Base-by-base conservation (phyloP, 2,888 invertebrate genomes). In the Oeneis ivallda region DNA sequence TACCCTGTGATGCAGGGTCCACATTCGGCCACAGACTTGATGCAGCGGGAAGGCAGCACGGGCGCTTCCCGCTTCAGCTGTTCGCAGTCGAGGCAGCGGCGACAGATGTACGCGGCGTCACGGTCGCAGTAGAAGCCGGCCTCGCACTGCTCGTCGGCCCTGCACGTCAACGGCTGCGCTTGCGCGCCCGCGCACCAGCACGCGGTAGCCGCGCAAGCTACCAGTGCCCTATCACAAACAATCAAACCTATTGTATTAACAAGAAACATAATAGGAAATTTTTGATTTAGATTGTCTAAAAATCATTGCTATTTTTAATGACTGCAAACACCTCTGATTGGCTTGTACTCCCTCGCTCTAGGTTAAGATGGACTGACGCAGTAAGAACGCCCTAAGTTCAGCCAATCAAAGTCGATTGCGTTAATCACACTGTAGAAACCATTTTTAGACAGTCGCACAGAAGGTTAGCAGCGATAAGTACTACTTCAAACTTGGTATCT, bases 1-100 rank as follows among this genome's bases (percentile, higher is more conserved):
- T 67, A 86, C 86, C 82, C 85, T 67, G 79, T 72, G 15, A 81
- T 70, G 68, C 89, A 89, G 0, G 74, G 64, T 43, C 89, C 89
- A 68, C 89, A 89, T 1, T 83, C 77, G 1, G 74, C 62, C 2
- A 86, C 78, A 0, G 85, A 83, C 49, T 76, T 81, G 65, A 85
- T 78, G 68, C 89, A 88, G 0, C 62, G 5, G 0, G 70, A 68
- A 1, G 68, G 41, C 0, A 70, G 58, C 2, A 50, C 32, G 0
- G 79, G 79, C 2, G 79, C 74, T n/a, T 81, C 77, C 8, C 87
- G 78, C 52, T 82, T 81, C 19, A 83, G 75, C 50, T 80, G 76
- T 41, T 80, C 72, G 69, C 89, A 89, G 17, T 72, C 68, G 19
- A 87, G 74, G 65, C 89, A 89, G 50, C 78, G 70, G 26, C 71